phyloP scores from a whole-genome alignment of 2,797 vertebrate genomes.

The Rhinichthys osculus region DNA sequence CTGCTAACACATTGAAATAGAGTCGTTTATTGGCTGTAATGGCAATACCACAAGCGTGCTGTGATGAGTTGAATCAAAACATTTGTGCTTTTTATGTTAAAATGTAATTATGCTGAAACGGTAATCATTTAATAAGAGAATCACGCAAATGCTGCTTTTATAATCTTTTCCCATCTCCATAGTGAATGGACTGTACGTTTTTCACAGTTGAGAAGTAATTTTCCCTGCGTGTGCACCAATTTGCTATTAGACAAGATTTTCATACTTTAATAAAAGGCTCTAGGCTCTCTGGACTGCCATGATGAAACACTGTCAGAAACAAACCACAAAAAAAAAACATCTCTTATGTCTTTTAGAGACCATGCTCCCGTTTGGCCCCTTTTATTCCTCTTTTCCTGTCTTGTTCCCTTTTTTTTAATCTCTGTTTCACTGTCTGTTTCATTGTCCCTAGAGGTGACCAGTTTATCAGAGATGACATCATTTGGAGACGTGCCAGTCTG shows the following conservation, averaged over 20 bases:
- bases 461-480: constrained; percentile 13
- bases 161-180: background rate
- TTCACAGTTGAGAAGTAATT: background rate
- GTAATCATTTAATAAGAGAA: background rate
- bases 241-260: constrained; percentile 24
- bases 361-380: background rate
- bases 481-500: background rate
- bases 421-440: background rate
- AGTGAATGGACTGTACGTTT: background rate
- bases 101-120: constrained; percentile 5
- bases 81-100: constrained; percentile 6
- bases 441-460: background rate
- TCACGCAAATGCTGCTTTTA: background rate
- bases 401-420: background rate
- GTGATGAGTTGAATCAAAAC: constrained; percentile 29
- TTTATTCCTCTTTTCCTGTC: background rate
- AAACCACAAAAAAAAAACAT: no score
- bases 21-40: constrained; percentile 21
- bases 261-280: constrained; percentile 2
- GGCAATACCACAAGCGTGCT: background rate
- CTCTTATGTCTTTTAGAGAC: background rate
- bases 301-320: constrained; percentile 19
- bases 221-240: background rate
- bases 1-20: constrained; percentile 9
- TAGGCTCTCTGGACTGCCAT: background rate